Conservation (phyloP, 2,113 vertebrate species). For the Nyctibius bracteatus region DNA sequence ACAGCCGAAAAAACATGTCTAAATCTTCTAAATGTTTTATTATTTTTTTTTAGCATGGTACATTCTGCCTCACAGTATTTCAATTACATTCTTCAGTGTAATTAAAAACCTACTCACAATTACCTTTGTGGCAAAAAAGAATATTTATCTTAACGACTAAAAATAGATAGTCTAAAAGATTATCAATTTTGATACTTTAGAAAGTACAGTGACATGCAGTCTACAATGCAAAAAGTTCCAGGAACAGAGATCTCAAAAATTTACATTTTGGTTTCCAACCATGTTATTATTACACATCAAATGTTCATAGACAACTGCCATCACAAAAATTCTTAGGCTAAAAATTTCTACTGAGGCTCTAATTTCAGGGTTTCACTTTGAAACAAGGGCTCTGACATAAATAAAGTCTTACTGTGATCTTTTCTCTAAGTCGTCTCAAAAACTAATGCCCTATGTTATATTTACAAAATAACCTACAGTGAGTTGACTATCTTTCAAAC, state of each 20-base stretch:
- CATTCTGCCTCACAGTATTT: neutral
- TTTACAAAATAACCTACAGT: neutral
- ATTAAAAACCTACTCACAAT: constrained; percentile 1
- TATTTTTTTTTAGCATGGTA: neutral
- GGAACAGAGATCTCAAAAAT: neutral
- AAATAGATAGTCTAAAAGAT: neutral
- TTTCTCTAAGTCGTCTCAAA: neutral
- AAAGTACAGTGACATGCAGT: neutral
- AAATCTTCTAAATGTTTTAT: neutral
- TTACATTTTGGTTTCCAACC: neutral
- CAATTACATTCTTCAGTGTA: neutral
- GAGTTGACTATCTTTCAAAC: neutral
- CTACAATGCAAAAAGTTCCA: neutral
- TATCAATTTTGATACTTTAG: neutral
- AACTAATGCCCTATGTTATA: neutral
- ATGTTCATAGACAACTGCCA: neutral
- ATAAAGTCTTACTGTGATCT: neutral
- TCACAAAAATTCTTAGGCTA: neutral
- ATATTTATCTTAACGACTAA: neutral
- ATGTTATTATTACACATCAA: neutral
- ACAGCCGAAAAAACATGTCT: constrained; percentile 3
- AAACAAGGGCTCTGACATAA: neutral
- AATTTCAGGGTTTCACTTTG: neutral
- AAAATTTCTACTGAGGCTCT: neutral
- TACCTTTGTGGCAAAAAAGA: constrained; percentile 6